Evolutionary conservation across 2,113 vertebrate species (phyloP).

Genomic region (Lophotis ruficrista): DNA sequence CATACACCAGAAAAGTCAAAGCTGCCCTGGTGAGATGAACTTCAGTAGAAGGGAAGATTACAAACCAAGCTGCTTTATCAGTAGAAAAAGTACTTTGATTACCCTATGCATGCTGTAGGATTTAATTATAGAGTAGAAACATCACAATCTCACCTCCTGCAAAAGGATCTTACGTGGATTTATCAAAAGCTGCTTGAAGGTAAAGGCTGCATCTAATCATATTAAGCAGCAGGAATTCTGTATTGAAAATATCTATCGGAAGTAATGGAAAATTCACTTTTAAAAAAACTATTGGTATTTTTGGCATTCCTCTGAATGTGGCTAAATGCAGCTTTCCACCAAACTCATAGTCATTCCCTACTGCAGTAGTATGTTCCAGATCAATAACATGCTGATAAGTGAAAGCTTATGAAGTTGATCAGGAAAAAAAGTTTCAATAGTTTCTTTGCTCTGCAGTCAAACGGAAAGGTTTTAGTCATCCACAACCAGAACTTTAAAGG

Average conservation of each 20-base stretch:
- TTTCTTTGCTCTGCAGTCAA: neutral
- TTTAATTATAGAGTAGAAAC: neutral
- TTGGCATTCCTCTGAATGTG: neutral
- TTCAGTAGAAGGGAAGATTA: neutral
- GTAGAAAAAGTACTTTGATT: neutral
- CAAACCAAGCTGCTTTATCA: neutral
- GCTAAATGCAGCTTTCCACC: neutral
- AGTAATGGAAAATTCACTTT: neutral
- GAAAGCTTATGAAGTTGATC: neutral
- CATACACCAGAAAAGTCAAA: neutral
- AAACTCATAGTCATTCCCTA: neutral
- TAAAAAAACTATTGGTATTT: neutral
- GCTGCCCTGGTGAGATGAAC: neutral
- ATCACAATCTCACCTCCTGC: neutral
- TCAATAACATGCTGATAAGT: neutral
- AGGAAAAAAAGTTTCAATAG: neutral
- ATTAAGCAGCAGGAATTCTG: neutral
- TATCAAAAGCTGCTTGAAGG: neutral
- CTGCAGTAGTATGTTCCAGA: neutral
- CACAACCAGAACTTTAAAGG: neutral
- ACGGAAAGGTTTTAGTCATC: neutral
- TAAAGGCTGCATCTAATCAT: neutral
- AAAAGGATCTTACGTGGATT: neutral
- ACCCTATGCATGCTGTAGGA: neutral
- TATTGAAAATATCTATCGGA: neutral